Evolutionary conservation across 64 coral and sea anemone genomes (phyloP), one percentile per base, ranked within the genome.

Genomic region (Platygyra sinensis): DNA sequence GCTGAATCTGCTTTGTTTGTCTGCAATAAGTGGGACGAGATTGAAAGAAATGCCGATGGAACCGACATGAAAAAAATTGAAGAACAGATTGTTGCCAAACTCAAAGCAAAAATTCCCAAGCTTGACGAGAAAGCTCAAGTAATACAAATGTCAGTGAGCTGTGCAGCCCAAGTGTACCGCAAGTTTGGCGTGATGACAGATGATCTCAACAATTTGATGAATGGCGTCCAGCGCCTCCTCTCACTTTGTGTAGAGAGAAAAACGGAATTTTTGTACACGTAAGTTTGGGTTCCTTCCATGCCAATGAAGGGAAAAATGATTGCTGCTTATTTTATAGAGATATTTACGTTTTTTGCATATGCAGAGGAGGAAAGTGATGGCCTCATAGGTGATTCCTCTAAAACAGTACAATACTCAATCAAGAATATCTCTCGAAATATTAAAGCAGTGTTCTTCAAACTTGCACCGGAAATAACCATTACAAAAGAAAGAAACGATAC

Each of bases 1-100:
- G 16, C 74, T 11, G 38, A 76, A 4, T 76, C 74, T 76, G 74
- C 74, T 76, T 8, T 76, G 17, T 76, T 76, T 49, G 74, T 76
- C 15, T 76, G 74, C 38, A 76, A 76, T 30, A 76, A 76, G 32
- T 76, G 74, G 74, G 74, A 76, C 74, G 74, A 76, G 16, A 36
- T 76, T 15, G 33, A 76, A 76, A 46, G 5, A 16, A 33, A 50
- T 7, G 19, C 36, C 33, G 49, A 39, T 22, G 36, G 8, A 39
- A 42, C 33, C 14, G 17, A 76, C 4, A 46, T 49, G 4, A 36
- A 76, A 49, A 19, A 46, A 46, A 14, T 46, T 8, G 5, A 76
- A 5, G 49, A 22, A 10, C 3, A 76, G 2, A 76, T 76, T 36
- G 1, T 76, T 30, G 3, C 18, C 74, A 50, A 42, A 49, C 74